Evolutionary conservation across 1,140 invertebrate genomes (phyloP), one percentile per base, ranked within the genome.

Genomic region (Pemphigus obesinymphae): DNA sequence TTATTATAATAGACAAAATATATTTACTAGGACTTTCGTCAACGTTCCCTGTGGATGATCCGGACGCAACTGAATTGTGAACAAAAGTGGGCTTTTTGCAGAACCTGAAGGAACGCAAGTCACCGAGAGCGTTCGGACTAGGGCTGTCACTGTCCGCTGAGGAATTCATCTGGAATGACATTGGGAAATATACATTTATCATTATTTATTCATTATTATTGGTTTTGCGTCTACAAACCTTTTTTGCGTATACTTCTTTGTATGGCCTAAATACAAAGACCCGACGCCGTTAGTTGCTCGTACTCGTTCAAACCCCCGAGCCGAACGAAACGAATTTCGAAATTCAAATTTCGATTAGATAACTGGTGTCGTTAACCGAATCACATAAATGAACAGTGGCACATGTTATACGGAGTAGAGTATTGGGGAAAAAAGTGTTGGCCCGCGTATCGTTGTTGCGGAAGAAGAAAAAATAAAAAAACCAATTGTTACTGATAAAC

Each of bases 71-170:
- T 1, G 48, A 26, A 26, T 61, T 34, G 6, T 78, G 50, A 26
- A n/a, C 26, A 17, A 78, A 78, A 1, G 10, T 55, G 2, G 73
- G 73, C 15, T 78, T 78, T 29, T 58, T 37, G 10, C n/a, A 13
- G 31, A 55, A 78, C 34, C 73, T 78, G 6, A 78, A 70, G 1
- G 66, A n/a, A 26, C 66, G 66, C 23, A 70, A 55, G 20, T 78
- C 50, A 15, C 53, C 73, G 3, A 78, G 20, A 20, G 45, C 31
- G 13, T 23, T 78, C 13, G 73, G 73, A 37, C 75, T 78, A 11
- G 31, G 31, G n/a, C 31, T 78, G 50, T 37, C 29, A 13, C 31
- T 34, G 13, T 55, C 34, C 0, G 13, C 5, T 23, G 34, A n/a
- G 0, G 75, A 29, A 40, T 1, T 40, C 75, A 78, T 78, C 75